Evolutionary conservation across 2,113 vertebrate genomes (phyloP), one percentile per base, ranked within the genome.

Genomic region (Ursus arctos): DNA sequence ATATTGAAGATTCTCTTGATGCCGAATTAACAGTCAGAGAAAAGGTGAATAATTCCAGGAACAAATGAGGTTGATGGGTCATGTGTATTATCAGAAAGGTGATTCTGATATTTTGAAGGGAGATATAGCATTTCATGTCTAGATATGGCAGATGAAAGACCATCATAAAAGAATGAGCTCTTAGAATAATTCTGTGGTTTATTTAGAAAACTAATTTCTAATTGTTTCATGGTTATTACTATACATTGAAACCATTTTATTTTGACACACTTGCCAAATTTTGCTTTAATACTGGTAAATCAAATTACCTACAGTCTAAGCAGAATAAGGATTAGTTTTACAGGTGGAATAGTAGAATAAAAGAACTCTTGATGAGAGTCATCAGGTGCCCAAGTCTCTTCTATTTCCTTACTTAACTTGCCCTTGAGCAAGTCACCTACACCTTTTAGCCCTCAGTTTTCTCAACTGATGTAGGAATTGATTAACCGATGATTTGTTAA

Each of bases 171-270:
- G 21, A 26, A 40, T 40, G 7, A 67, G 9, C 10, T 89, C 24
- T 43, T 33, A 57, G 47, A 79, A 55, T 28, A 89, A 87, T 33
- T 6, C 19, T 53, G 31, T 33, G 33, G 59, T 28, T 76, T 90
- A 24, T 28, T 77, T 83, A 61, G n/a, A 69, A 47, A 92, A 49
- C 7, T 82, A 76, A 61, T 61, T 88, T 82, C 14, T 93, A 47
- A 19, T 74, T 51, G 55, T 51, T 94, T 87, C 59, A 16, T 87
- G 19, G 9, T 71, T 24, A 19, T 76, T 79, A 79, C 36, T 82
- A 36, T 80, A 59, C 33, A 65, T 31, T 53, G 47, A 77, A 72
- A n/a, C 4, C 55, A 63, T 88, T 72, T 91, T 88, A 84, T 85
- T 83, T 84, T 80, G 15, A 26, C 36, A 84, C 0, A 1, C 16